Evolutionary conservation across 2,113 vertebrate species (phyloP).

Genomic region (Thinocorus orbignyianus): DNA sequence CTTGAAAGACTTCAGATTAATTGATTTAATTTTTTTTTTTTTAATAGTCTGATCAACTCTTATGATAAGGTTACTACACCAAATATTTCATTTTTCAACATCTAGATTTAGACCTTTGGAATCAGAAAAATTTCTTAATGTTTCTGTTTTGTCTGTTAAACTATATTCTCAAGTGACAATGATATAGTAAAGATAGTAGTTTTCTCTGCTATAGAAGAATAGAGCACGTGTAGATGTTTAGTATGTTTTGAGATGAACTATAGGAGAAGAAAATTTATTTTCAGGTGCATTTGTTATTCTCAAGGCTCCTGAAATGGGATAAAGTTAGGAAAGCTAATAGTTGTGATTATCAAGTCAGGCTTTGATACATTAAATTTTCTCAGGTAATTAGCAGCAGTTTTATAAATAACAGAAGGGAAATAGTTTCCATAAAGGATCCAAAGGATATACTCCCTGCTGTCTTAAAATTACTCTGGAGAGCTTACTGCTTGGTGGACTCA

Average conservation of each 20-base stretch:
- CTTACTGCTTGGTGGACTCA: neutral
- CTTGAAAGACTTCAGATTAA: neutral
- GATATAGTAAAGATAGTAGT: neutral
- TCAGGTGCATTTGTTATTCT: neutral
- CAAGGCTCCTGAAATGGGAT: neutral
- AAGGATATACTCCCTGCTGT: neutral
- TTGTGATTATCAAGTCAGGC: neutral
- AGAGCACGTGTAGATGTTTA: neutral
- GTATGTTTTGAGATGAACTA: neutral
- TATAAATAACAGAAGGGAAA: neutral
- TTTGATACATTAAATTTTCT: neutral
- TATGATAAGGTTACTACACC: neutral
- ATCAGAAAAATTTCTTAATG: neutral
- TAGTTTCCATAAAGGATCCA: neutral
- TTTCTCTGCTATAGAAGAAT: neutral
- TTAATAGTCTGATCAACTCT: neutral
- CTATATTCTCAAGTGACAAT: neutral
- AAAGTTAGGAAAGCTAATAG: neutral
- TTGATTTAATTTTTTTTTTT: neutral
- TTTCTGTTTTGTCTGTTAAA: neutral
- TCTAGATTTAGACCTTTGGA: neutral
- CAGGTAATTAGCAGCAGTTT: slow-evolving; percentile 19
- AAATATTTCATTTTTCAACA: neutral
- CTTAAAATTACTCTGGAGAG: neutral
- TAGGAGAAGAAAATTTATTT: neutral